Conservation (phyloP, 2,888 invertebrate genomes). For the Apotomis turbidana region DNA sequence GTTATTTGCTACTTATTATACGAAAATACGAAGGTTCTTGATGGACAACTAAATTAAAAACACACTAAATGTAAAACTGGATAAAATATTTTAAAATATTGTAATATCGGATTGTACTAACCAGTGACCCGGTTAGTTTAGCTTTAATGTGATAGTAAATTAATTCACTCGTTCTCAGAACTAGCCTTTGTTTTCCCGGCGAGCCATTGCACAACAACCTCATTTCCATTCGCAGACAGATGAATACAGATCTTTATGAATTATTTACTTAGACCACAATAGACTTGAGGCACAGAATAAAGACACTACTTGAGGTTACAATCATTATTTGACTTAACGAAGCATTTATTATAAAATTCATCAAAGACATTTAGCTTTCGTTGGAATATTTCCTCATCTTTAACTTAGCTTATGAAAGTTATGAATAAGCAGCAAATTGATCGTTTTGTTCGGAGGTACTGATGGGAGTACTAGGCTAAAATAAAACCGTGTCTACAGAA, state of each 20-base stretch:
- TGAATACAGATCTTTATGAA: constrained; percentile 41
- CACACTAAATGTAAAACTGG: too few relatives aligned
- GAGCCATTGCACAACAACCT: constrained; percentile 27
- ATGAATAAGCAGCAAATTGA: background rate
- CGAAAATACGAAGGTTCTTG: too few relatives aligned
- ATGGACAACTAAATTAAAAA: too few relatives aligned
- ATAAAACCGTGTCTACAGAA: too few relatives aligned
- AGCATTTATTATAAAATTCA: constrained; percentile 12
- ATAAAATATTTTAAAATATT: too few relatives aligned
- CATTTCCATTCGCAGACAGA: constrained; percentile 39
- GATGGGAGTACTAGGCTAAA: too few relatives aligned
- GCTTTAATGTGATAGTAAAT: constrained; percentile 24
- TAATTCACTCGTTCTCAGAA: constrained; percentile 11
- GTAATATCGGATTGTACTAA: background rate
- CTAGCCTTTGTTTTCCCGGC: constrained; percentile 25
- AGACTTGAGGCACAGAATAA: background rate
- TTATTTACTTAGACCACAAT: constrained; percentile 24
- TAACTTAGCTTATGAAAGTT: background rate
- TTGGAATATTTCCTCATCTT: background rate
- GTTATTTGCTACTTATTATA: too few relatives aligned
- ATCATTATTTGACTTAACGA: constrained; percentile 19
- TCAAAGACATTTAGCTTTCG: background rate
- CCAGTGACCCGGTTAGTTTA: background rate
- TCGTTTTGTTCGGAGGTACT: background rate
- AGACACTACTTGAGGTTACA: background rate